A percentile compares a stretch with the other conserved stretches of the same genome.
phyloP scores from a whole-genome alignment of 2,888 invertebrate genomes.

The Conops quadrifasciatus region DNA sequence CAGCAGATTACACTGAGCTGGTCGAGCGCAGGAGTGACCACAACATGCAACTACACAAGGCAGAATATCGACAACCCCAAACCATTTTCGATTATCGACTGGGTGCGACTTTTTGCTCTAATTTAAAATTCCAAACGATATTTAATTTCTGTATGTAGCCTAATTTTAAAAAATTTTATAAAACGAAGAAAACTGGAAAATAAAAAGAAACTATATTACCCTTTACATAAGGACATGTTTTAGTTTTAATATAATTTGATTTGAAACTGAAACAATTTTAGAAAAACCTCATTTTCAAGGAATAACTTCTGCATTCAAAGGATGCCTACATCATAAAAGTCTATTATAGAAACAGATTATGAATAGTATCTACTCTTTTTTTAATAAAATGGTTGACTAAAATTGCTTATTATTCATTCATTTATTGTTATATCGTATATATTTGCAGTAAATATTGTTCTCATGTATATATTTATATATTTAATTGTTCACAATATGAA shows the following conservation, averaged over 20 bases:
- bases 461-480: slow-evolving; percentile 8
- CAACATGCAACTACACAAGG: not conserved
- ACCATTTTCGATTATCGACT: too few relatives aligned
- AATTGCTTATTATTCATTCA: slow-evolving; percentile 10
- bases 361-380: not conserved
- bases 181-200: slow-evolving; percentile 33
- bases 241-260: not conserved
- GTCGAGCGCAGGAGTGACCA: not conserved
- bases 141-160: slow-evolving; percentile 51
- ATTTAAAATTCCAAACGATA: slow-evolving; percentile 32
- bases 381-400: not conserved
- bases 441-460: slow-evolving; percentile 13
- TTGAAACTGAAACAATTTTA: not conserved
- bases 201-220: slow-evolving; percentile 44
- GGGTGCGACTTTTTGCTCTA: not conserved
- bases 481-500: slow-evolving; percentile 1
- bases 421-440: not conserved
- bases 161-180: slow-evolving; percentile 51
- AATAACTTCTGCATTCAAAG: too few relatives aligned
- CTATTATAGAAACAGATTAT: too few relatives aligned
- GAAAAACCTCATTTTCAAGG: not conserved
- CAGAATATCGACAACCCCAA: not conserved
- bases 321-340: too few relatives aligned
- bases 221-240: slow-evolving; percentile 35
- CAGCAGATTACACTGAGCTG: slow-evolving; percentile 51